Evolutionary conservation across 37 sponge, comb jelly and placozoan genomes (phyloP), one percentile per base, ranked within the genome.

Genomic region (Haliclona indistincta): DNA sequence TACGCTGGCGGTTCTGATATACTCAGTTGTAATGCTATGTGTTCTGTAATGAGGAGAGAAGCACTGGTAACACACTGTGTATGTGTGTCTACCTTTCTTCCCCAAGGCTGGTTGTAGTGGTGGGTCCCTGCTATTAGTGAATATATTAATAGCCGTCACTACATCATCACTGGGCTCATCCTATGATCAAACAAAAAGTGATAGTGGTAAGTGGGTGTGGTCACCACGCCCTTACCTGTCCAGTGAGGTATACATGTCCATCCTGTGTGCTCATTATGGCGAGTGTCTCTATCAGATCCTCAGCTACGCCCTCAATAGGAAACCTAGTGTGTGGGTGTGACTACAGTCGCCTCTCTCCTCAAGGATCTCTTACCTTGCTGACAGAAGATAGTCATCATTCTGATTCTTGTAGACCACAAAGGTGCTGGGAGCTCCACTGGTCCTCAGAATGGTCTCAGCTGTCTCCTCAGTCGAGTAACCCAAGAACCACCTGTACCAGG

Each of bases 51-150:
- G 51, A 15, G 15, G 51, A 47, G 10, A 47, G 15, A 17, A 15
- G 51, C 10, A 47, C 10, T n/a, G n/a, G n/a, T n/a, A n/a, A n/a
- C n/a, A n/a, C n/a, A n/a, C n/a, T n/a, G 7, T 58, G n/a, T 25
- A 11, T 58, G n/a, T n/a, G 7, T 11, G 25, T 58, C 7, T 58
- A 58, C n/a, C 22, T 25, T 58, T 29, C 58, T 72, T 72, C 3
- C 73, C 73, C 5, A 72, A 38, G 3, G 73, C 73, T 11, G 73
- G 73, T 19, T 55, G 5, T 5, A 72, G 73, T 2, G 35, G 56
- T 28, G 73, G 44, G 4, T 52, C 38, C 13, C 43, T 54, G 37
- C 37, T 17, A 11, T 13, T 13, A 8, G 53, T 72, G 29, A 36
- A 72, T 35, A 34, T 54, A 53, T 72, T 54, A 10, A 72, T 56